These are phyloP conservation scores for Melanostigma gelatinosum DNA, from an alignment of 2,113 vertebrate genomes.

Conservation along the genomic window DNA sequence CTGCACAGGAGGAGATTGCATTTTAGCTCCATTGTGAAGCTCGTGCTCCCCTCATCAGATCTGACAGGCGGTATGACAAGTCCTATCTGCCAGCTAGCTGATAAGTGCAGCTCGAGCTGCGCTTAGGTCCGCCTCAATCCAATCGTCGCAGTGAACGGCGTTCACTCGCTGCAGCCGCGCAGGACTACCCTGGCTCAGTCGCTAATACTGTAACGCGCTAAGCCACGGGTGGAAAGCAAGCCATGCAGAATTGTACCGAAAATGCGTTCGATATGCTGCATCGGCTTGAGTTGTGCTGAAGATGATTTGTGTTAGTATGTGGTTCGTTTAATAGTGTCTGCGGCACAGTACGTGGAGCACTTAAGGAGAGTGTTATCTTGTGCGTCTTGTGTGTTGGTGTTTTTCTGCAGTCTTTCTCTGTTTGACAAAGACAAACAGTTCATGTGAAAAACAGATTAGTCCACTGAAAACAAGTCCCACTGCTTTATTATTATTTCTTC, in stretches of 20 bases:
- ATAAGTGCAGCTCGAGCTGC: conserved; percentile 78
- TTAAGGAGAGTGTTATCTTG: background rate
- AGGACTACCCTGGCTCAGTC: conserved; percentile 58
- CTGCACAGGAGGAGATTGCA: conserved; percentile 81
- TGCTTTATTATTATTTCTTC: background rate
- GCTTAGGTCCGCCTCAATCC: conserved; percentile 81
- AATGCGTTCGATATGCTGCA: conserved; percentile 52
- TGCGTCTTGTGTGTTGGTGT: background rate
- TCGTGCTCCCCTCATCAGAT: conserved; percentile 80
- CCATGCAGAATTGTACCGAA: conserved; percentile 50
- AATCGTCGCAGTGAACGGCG: conserved; percentile 75
- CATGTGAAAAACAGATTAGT: background rate
- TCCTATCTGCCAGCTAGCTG: conserved; percentile 81
- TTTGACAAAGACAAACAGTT: background rate
- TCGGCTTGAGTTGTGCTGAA: conserved; percentile 28
- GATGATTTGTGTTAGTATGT: conserved; percentile 41
- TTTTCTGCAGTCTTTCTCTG: background rate
- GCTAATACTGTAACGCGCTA: conserved; percentile 54
- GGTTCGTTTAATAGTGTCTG: conserved; percentile 31
- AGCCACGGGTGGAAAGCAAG: conserved; percentile 54
- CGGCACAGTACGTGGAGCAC: background rate
- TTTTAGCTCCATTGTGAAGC: conserved; percentile 81
- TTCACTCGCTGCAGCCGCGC: conserved; percentile 38
- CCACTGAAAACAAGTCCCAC: background rate
- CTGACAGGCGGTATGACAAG: conserved; percentile 83